Evolutionary conservation across 2,888 invertebrate species (phyloP).

Genomic region (Anagyrus pseudococci): DNA sequence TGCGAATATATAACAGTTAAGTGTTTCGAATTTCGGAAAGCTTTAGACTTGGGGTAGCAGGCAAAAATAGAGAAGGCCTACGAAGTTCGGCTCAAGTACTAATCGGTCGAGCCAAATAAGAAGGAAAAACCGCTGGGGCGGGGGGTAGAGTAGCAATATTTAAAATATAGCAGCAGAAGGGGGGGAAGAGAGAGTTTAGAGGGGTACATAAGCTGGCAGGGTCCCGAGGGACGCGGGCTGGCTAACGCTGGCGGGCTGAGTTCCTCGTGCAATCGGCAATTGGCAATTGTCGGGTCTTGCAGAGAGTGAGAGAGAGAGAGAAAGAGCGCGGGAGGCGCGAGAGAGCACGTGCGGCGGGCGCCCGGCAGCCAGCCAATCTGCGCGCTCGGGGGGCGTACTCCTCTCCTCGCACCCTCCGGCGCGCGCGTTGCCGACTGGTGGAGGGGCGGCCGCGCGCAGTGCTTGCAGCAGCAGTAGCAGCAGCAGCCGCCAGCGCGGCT

Average conservation of each 20-base stretch:
- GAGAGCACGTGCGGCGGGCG: slow-evolving; percentile 20
- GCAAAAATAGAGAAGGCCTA: no score
- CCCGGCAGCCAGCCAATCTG: slow-evolving; percentile 23
- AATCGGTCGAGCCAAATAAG: no score
- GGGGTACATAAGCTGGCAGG: no score
- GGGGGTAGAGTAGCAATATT: no score
- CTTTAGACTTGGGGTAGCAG: no score
- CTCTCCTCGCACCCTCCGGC: slow-evolving; percentile 44
- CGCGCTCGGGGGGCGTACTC: slow-evolving; percentile 48
- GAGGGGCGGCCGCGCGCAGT: slow-evolving; percentile 29
- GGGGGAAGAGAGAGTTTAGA: no score
- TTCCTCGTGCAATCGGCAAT: slow-evolving; percentile 24
- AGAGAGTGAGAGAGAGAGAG: slow-evolving; percentile 11
- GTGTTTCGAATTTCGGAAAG: no score
- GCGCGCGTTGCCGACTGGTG: slow-evolving; percentile 34
- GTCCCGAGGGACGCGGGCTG: not conserved
- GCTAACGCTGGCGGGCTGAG: not conserved
- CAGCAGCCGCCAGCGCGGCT: slow-evolving; percentile 41
- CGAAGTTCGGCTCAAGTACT: no score
- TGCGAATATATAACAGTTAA: no score
- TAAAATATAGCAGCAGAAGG: no score
- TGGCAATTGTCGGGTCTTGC: slow-evolving; percentile 28
- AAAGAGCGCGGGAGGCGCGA: slow-evolving; percentile 23
- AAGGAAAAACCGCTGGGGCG: no score
- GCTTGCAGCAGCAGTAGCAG: slow-evolving; percentile 30